Evolutionary conservation across 2,888 invertebrate genomes (phyloP).

Genomic region (Eupeodes luniger): DNA sequence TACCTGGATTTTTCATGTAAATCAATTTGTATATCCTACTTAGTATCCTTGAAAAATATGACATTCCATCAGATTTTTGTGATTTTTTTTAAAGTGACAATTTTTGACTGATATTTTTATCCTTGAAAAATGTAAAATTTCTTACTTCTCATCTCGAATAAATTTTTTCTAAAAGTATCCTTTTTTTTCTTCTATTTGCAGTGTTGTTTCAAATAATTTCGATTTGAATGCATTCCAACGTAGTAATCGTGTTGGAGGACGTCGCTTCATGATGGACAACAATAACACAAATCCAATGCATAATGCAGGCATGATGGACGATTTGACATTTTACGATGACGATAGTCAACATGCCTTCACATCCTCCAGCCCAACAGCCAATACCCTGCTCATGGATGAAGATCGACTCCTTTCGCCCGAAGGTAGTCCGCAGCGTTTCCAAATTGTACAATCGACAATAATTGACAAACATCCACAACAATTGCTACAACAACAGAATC

Average conservation of each 20-base stretch:
- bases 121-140: too few relatives aligned
- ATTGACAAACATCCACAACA: slow-evolving; percentile 69
- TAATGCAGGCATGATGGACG: slow-evolving; percentile 79
- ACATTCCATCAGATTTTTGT: neutral
- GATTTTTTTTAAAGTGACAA: neutral
- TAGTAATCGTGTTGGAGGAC: slow-evolving; percentile 57
- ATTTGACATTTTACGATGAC: slow-evolving; percentile 83
- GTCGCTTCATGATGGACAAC: slow-evolving; percentile 77
- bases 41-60: slow-evolving; percentile 5
- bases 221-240: slow-evolving; percentile 84
- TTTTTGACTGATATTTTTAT: too few relatives aligned
- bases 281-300: slow-evolving; percentile 77
- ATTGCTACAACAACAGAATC: slow-evolving; percentile 55
- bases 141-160: neutral
- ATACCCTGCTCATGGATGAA: slow-evolving; percentile 78
- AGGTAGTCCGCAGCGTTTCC: slow-evolving; percentile 82
- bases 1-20: slow-evolving; percentile 57
- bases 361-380: slow-evolving; percentile 77
- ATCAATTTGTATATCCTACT: neutral
- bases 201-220: slow-evolving; percentile 86
- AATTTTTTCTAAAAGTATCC: slow-evolving; percentile 1
- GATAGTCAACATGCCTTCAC: slow-evolving; percentile 77
- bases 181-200: slow-evolving; percentile 80
- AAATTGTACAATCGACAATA: slow-evolving; percentile 78
- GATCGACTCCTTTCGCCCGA: slow-evolving; percentile 81